Base-by-base conservation (phyloP, 2,113 vertebrate genomes). In the Strix aluco region DNA sequence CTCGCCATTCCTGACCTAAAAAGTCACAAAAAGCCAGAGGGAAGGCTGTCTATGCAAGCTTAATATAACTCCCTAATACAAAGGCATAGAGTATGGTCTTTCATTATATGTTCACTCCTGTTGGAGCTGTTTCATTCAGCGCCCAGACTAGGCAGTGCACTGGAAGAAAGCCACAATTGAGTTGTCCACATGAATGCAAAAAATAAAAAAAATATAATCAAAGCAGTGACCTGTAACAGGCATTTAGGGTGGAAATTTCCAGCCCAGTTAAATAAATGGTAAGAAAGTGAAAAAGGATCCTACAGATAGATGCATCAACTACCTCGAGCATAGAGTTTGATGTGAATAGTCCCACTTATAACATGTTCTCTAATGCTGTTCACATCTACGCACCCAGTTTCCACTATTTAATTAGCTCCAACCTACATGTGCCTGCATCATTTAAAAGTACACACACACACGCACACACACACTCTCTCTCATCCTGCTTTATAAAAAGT, bases 21-120 rank as follows among this genome's bases (percentile, higher is more conserved):
- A 84, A 84, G 38, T 93, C 84, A 81, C 63, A 70, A 86, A 92
- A 86, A 77, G 77, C 71, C 75, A 91, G 44, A 84, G 77, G 61
- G 61, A 88, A 92, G 61, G 63, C 67, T 86, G 47, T 30, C 92
- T 81, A 19, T 59, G 71, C 38, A 83, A 90, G 80, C 54, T 88
- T 73, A 65, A 83, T 59, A 5, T 13, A 74, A 58, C 22, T 92
- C 38, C 51, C 81, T 96, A 59, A 59, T 88, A 78, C 51, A 66
- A 73, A 90, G 29, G 38, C 51, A 61, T 77, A 77, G 36, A 80
- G 47, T 62, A 78, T 51, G 38, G 51, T 46, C 59, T 93, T 88
- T 87, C 66, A 77, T 90, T 83, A 18, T 9, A 58, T 15, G 46
- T 36, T 88, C 55, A 46, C 47, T 95, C 72, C 36, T 9, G 2